A percentile compares a stretch with the other conserved stretches of the same genome.
Conservation (phyloP, 2,888 invertebrate genomes). For the Limnephilus rhombicus region DNA sequence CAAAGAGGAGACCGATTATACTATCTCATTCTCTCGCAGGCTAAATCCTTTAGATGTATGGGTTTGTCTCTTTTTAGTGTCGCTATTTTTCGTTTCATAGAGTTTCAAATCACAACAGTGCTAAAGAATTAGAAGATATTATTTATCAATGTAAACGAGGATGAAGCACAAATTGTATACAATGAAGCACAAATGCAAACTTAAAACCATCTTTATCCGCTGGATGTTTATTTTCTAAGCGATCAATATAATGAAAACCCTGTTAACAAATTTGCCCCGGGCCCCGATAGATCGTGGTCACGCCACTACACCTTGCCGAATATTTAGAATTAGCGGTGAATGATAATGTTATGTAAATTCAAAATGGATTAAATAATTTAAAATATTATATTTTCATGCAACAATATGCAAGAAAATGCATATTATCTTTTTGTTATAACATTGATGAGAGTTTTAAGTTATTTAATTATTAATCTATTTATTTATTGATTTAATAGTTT, state of each 20-base stretch:
- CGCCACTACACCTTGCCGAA: neutral
- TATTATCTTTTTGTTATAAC: neutral
- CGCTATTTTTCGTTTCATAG: too few species aligned
- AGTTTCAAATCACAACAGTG: too few species aligned
- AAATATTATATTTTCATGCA: neutral
- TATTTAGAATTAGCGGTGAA: neutral
- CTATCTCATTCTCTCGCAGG: too few species aligned
- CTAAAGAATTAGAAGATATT: too few species aligned
- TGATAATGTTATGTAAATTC: neutral
- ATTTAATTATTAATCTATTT: too few species aligned
- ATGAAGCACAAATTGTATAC: neutral
- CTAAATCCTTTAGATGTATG: too few species aligned
- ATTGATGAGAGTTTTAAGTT: neutral
- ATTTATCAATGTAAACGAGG: neutral
- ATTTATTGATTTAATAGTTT: too few species aligned
- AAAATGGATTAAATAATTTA: neutral
- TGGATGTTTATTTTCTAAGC: neutral
- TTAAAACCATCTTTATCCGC: neutral
- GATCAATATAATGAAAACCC: neutral
- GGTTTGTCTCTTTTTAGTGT: too few species aligned
- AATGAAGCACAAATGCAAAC: neutral
- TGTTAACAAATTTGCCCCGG: neutral
- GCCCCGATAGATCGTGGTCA: neutral
- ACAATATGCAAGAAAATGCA: neutral
- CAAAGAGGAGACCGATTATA: too few species aligned